phyloP scores from a whole-genome alignment of 2,888 invertebrate genomes.

The Mimumesa dahlbomi region DNA sequence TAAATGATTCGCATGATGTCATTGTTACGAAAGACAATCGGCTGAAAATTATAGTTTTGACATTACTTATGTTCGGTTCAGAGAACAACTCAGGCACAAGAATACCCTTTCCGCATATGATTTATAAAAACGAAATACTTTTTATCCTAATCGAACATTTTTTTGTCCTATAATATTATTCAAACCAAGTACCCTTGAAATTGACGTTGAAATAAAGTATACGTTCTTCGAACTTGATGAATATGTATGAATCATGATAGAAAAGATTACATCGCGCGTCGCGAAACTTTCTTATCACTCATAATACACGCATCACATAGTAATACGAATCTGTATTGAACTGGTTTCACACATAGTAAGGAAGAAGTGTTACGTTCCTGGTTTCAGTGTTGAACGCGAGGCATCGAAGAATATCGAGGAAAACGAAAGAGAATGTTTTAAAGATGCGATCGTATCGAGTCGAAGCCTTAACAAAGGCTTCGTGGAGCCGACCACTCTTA shows the following conservation, averaged over 20 bases:
- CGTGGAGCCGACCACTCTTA: constrained; percentile 68
- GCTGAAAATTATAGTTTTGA: constrained; percentile 28
- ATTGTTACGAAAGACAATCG: constrained; percentile 39
- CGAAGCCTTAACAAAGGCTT: constrained; percentile 77
- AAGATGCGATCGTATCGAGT: constrained; percentile 77
- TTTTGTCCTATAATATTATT: background rate
- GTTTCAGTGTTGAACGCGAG: constrained; percentile 75
- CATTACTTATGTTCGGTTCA: constrained; percentile 10
- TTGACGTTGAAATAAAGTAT: background rate
- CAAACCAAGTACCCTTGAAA: background rate
- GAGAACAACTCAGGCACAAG: too few species aligned
- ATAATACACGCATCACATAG: too few species aligned
- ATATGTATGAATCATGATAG: constrained; percentile 13
- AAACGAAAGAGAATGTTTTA: constrained; percentile 76
- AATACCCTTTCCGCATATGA: too few species aligned
- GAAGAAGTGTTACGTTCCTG: too few species aligned
- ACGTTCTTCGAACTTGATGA: background rate
- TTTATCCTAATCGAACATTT: background rate
- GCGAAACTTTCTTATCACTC: too few species aligned
- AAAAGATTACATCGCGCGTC: background rate
- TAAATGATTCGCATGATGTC: constrained; percentile 31
- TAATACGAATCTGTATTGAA: too few species aligned
- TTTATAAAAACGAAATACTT: too few species aligned
- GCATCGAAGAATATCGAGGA: constrained; percentile 78
- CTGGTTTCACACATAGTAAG: too few species aligned